phyloP scores from a whole-genome alignment of 2,888 invertebrate species.

The Rosalia funebris region DNA sequence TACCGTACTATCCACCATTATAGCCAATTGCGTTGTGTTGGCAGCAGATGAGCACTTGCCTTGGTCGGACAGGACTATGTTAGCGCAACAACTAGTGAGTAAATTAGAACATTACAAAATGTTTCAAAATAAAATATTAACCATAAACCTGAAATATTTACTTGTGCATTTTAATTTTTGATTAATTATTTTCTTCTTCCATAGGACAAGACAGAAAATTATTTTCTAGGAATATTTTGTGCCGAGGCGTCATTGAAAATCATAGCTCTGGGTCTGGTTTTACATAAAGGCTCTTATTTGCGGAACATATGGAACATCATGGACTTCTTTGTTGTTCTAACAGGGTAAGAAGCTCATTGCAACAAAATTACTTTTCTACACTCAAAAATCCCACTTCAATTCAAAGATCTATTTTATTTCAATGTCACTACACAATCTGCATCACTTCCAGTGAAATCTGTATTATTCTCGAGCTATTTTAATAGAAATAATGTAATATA shows the following conservation, averaged over 20 bases:
- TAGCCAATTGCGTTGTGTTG: conserved; percentile 99
- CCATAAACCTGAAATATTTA: no score
- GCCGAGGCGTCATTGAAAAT: conserved; percentile 99
- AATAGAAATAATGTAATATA: background rate
- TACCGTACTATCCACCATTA: conserved; percentile 99
- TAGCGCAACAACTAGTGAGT: conserved; percentile 97
- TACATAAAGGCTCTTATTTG: conserved; percentile 99
- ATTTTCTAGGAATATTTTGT: conserved; percentile 99
- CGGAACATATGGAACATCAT: conserved; percentile 99
- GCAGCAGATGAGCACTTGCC: conserved; percentile 99
- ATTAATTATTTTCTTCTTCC: conserved; percentile 64
- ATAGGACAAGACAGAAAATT: conserved; percentile 98
- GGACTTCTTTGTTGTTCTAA: conserved; percentile 99
- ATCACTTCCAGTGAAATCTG: no score
- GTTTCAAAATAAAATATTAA: no score
- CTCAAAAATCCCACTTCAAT: no score
- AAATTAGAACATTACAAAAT: no score
- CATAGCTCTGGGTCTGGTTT: conserved; percentile 99
- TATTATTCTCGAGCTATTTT: no score
- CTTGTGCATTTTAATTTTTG: background rate
- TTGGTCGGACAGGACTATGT: conserved; percentile 97
- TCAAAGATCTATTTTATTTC: no score
- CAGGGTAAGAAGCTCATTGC: conserved; percentile 82
- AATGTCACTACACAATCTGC: no score
- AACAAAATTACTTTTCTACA: conserved; percentile 32